These are phyloP conservation scores for Hyposmocoma kahamanoa DNA, from an alignment of 1,140 invertebrate genomes.

Conservation along the genomic window DNA sequence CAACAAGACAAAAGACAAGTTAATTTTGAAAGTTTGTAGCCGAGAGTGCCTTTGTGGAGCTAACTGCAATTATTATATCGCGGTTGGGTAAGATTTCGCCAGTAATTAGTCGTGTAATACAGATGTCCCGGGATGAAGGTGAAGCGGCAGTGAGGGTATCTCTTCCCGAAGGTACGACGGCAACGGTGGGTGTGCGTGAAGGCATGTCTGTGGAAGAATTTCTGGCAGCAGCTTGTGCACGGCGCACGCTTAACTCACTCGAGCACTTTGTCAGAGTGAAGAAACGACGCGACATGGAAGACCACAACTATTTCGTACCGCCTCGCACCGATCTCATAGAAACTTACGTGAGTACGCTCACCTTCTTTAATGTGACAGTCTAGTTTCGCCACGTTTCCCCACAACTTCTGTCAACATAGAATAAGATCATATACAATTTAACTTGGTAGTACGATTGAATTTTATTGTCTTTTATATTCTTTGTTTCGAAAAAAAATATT, in stretches of 20 bases:
- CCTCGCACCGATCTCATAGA: conserved; percentile 94
- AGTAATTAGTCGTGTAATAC: conserved; percentile 8
- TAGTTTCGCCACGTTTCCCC: no score
- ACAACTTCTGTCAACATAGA: no score
- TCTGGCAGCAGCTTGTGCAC: conserved; percentile 90
- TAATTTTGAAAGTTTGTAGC: no score
- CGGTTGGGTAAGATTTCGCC: not conserved
- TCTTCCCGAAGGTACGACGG: conserved; percentile 86
- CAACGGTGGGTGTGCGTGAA: conserved; percentile 89
- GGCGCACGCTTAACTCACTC: conserved; percentile 92
- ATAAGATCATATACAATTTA: no score
- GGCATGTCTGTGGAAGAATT: conserved; percentile 97
- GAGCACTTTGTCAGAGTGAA: conserved; percentile 97
- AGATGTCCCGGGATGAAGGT: conserved; percentile 87
- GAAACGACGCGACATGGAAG: conserved; percentile 94
- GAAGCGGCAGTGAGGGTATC: conserved; percentile 92
- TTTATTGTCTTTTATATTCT: no score
- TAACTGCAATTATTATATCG: no score
- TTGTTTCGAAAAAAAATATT: no score
- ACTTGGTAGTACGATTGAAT: no score
- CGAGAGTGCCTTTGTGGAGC: no score
- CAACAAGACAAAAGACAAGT: no score
- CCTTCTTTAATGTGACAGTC: no score
- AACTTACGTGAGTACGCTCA: conserved; percentile 87
- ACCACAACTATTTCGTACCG: conserved; percentile 96